A percentile compares a stretch with the other conserved stretches of the same genome.
Evolutionary conservation across 2,113 vertebrate genomes (phyloP).

Genomic region (Orcinus orca): DNA sequence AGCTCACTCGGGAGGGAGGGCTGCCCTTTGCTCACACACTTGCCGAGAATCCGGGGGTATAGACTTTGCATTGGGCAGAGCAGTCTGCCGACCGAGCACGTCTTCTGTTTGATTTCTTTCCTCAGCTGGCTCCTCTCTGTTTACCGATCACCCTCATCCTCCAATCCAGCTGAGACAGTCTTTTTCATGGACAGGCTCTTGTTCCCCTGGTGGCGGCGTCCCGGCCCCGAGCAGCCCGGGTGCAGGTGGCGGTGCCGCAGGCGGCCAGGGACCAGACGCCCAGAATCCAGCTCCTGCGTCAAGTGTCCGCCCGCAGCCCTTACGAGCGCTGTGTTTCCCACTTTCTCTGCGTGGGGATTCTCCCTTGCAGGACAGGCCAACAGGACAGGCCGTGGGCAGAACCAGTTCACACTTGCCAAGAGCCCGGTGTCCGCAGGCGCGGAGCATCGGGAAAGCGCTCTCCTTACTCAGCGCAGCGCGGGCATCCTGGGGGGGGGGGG

Average conservation of each 20-base stretch:
- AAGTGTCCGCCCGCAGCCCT: accelerated
- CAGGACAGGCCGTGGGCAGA: neutral
- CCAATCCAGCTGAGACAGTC: neutral
- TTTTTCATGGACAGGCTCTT: neutral
- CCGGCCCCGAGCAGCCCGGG: neutral
- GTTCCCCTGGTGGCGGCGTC: neutral
- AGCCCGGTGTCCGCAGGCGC: neutral
- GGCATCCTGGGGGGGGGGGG: neutral
- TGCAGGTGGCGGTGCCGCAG: constrained; percentile 15
- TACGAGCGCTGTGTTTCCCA: neutral
- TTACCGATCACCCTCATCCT: neutral
- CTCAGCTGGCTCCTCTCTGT: neutral
- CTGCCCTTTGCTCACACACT: neutral
- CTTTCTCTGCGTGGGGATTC: neutral
- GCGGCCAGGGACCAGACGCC: neutral
- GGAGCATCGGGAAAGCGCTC: neutral
- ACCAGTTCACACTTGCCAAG: accelerated
- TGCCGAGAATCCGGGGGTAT: accelerated
- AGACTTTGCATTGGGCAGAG: accelerated
- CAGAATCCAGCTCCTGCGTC: accelerated
- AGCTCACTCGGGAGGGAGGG: too few species aligned
- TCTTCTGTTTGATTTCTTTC: neutral
- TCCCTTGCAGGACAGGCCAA: neutral
- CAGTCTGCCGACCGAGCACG: accelerated
- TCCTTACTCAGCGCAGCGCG: neutral